Evolutionary conservation across 1,140 invertebrate genomes (phyloP), one percentile per base, ranked within the genome.

Genomic region (Drosophila tropicalis): DNA sequence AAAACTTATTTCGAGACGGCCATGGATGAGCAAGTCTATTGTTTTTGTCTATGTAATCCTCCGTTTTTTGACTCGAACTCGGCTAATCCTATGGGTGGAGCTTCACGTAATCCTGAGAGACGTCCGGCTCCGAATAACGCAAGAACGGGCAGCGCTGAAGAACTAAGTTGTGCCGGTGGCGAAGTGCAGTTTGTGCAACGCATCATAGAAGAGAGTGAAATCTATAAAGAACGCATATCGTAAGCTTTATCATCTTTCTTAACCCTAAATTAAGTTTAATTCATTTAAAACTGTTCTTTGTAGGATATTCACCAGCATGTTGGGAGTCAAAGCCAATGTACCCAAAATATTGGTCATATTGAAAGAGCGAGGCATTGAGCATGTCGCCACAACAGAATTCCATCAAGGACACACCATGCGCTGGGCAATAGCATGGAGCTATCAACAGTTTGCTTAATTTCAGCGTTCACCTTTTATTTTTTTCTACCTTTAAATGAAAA

Each of bases 11-110:
- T 95, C 1, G 76, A 93, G 4, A 25, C 68, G 55, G 76, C 63
- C 29, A 79, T 54, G 5, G n/a, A 29, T 36, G 25, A 36, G 2
- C 25, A 17, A 15, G 2, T 12, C 5, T 97, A 95, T 93, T 94
- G 96, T 75, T 99, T 99, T 92, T 96, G 95, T 69, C 97, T 99
- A 95, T 99, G 98, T 82, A 99, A 99, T 93, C 98, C 98, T 44
- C 98, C 98, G 15, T 99, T 99, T 92, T 99, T 97, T 92, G 94
- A 95, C 90, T 94, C 94, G 62, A 93, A 92, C 66, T 81, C 91
- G 39, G 82, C 92, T 6, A 93, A 92, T 81, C 84, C 79, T 0
- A 79, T 91, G 13, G 70, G 67, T 0, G 72, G 44, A 3, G 90
- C 75, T 4, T 93, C 93, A 25, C 84, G 92, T 4, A 92, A 92